These are phyloP conservation scores for Anarrhichthys ocellatus DNA, from an alignment of 2,113 vertebrate genomes.

Conservation along the genomic window DNA sequence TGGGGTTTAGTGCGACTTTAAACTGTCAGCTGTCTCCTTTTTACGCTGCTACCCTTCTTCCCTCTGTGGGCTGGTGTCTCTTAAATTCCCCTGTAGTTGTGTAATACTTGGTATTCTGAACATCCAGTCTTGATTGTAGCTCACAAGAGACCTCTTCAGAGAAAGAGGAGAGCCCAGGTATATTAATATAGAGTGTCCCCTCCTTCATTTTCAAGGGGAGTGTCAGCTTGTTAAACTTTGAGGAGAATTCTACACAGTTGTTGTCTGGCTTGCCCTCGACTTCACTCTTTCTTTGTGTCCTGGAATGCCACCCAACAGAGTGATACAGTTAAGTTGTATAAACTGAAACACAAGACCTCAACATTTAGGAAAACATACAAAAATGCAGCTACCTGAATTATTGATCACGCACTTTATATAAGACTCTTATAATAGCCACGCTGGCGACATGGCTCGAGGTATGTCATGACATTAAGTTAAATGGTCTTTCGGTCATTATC, in stretches of 20 bases:
- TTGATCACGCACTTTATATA: background rate
- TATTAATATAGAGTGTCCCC: slow-evolving; percentile 28
- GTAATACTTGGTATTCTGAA: slow-evolving; percentile 57
- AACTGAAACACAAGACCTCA: background rate
- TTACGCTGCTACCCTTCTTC: slow-evolving; percentile 5
- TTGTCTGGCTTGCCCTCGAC: slow-evolving; percentile 29
- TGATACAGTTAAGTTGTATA: background rate
- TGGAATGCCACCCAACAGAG: slow-evolving; percentile 3
- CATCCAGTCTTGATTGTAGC: slow-evolving; percentile 28
- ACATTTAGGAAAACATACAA: background rate
- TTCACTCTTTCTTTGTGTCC: slow-evolving; percentile 2
- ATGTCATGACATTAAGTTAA: background rate
- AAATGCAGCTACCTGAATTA: background rate
- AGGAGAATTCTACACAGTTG: slow-evolving; percentile 7
- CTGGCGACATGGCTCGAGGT: background rate
- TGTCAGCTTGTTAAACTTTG: slow-evolving; percentile 41
- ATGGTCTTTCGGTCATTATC: background rate
- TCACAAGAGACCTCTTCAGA: slow-evolving; percentile 47
- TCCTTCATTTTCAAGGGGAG: slow-evolving; percentile 35
- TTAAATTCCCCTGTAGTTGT: slow-evolving; percentile 31
- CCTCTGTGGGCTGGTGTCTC: slow-evolving; percentile 35
- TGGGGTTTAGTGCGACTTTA: slow-evolving; percentile 35
- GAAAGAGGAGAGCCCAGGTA: slow-evolving; percentile 32
- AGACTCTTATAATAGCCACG: background rate
- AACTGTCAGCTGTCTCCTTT: slow-evolving; percentile 49